phyloP scores from a whole-genome alignment of 2,797 vertebrate genomes.

The Tamandua tetradactyla region DNA sequence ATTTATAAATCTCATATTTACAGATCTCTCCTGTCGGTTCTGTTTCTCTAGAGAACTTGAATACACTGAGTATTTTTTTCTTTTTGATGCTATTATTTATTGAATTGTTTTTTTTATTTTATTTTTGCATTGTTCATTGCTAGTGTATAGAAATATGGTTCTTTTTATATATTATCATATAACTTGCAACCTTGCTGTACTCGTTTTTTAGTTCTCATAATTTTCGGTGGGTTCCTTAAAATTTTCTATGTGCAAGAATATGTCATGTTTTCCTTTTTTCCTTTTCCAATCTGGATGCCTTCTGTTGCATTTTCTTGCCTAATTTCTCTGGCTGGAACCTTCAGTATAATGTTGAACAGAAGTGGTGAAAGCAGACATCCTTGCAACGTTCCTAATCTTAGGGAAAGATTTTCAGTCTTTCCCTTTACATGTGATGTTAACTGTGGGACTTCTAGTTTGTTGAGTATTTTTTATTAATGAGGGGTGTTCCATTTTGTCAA shows the following conservation, averaged over 20 bases:
- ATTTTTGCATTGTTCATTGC: background rate
- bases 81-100: background rate
- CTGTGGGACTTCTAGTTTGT: background rate
- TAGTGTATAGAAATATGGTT: background rate
- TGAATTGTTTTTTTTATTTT: background rate
- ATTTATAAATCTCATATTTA: too few relatives aligned
- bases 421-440: background rate
- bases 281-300: background rate
- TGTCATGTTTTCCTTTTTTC: background rate
- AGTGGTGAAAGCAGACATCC: background rate
- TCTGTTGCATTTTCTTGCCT: background rate
- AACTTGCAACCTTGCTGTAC: background rate
- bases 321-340: background rate
- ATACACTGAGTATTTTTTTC: too few relatives aligned
- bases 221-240: background rate
- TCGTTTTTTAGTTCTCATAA: background rate
- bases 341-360: background rate
- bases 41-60: too few relatives aligned
- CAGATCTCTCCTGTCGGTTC: too few relatives aligned
- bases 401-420: background rate
- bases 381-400: too few relatives aligned
- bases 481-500: background rate
- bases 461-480: background rate
- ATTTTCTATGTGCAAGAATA: background rate
- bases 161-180: background rate